Conservation (phyloP, 1,140 invertebrate genomes). For the Nautilus pompilius region DNA sequence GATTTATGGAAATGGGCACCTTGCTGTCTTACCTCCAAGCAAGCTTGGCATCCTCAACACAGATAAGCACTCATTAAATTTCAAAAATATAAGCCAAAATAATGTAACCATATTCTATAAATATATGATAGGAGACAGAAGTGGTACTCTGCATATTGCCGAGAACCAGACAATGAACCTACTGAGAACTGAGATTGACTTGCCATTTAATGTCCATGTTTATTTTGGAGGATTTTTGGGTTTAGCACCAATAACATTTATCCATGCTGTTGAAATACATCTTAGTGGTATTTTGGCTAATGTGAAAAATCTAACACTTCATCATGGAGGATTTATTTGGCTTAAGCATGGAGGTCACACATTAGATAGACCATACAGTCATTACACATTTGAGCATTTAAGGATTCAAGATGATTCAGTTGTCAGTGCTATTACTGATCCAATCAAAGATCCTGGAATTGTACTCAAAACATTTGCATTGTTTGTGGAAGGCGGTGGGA, state of each 20-base stretch:
- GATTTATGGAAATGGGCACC: slow-evolving; percentile 39
- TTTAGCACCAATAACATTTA: slow-evolving; percentile 32
- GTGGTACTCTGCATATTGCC: slow-evolving; percentile 32
- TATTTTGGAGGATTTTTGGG: slow-evolving; percentile 32
- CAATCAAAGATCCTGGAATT: slow-evolving; percentile 32
- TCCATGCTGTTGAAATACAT: slow-evolving; percentile 44
- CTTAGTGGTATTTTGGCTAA: slow-evolving; percentile 34
- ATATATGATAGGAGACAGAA: slow-evolving; percentile 44
- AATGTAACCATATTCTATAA: slow-evolving; percentile 39
- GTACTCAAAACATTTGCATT: slow-evolving; percentile 23
- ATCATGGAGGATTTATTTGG: slow-evolving; percentile 42
- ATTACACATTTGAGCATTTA: slow-evolving; percentile 28
- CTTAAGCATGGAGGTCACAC: slow-evolving; percentile 37
- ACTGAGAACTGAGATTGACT: slow-evolving; percentile 32
- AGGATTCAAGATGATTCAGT: slow-evolving; percentile 33
- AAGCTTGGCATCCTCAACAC: slow-evolving; percentile 1
- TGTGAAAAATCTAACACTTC: slow-evolving; percentile 33
- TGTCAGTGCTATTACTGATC: slow-evolving; percentile 37
- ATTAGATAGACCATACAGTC: slow-evolving; percentile 15
- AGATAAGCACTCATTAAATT: too few relatives aligned
- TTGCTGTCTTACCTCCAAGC: slow-evolving; percentile 27
- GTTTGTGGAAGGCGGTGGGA: slow-evolving; percentile 37
- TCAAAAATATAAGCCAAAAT: too few relatives aligned
- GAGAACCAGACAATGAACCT: slow-evolving; percentile 32
- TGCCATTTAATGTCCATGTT: slow-evolving; percentile 36